Percentiles rank a stretch among this genome's conserved stretches.
phyloP scores from a whole-genome alignment of 2,113 vertebrate genomes.

The Struthidea cinerea region DNA sequence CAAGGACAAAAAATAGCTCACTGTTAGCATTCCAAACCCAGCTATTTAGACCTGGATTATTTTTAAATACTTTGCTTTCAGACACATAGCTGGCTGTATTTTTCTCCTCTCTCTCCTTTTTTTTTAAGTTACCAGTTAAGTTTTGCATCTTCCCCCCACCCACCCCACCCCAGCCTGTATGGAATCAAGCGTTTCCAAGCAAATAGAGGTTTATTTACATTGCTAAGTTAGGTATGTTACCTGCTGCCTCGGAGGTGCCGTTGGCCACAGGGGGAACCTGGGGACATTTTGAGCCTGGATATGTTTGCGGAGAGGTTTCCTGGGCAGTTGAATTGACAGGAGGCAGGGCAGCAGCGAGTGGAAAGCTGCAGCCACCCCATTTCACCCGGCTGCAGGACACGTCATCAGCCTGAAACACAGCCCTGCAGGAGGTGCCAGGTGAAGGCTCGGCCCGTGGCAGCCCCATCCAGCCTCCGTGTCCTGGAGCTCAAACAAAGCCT shows the following conservation, averaged over 20 bases:
- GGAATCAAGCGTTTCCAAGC: neutral
- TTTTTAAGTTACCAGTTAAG: neutral
- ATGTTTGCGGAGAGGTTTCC: neutral
- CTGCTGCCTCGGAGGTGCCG: fast-evolving
- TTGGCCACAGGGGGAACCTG: neutral
- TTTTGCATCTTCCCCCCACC: neutral
- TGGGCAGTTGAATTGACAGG: neutral
- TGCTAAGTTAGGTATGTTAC: neutral
- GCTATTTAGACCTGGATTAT: conserved; percentile 42
- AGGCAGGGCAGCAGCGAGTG: neutral
- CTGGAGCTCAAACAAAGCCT: neutral
- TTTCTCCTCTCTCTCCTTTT: neutral
- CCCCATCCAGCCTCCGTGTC: fast-evolving
- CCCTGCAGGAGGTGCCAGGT: neutral
- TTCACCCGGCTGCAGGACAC: neutral
- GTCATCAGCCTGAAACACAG: fast-evolving
- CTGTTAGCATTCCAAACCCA: conserved; percentile 42
- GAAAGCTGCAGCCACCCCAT: neutral
- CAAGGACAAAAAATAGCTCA: conserved; percentile 34
- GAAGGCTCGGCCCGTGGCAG: fast-evolving
- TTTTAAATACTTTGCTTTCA: conserved; percentile 34
- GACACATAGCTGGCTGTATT: neutral
- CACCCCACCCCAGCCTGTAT: neutral
- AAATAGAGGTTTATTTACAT: neutral
- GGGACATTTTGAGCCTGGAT: neutral